Evolutionary conservation across 2,888 invertebrate species (phyloP), one percentile per base, ranked within the genome.

Genomic region (Lycaena phlaeas): DNA sequence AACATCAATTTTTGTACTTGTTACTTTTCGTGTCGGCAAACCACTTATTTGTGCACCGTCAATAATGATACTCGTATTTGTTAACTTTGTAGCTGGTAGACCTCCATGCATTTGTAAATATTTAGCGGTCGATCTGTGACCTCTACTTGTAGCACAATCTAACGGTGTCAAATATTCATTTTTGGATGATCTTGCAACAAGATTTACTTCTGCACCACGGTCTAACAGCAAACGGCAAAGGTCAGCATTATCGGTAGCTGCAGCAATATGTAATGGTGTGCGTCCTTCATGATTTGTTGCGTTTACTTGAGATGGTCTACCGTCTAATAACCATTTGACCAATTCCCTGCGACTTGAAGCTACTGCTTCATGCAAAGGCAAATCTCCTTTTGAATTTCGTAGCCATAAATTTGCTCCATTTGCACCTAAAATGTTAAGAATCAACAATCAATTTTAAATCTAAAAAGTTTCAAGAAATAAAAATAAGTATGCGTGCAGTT

Each of bases 361-460:
- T 0, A 97, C 94, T 0, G 98, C 98, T 76, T 99, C 98, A 66
- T 99, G 98, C 14, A 98, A 85, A 0, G 98, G 96, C 41, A 96
- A 87, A 68, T 98, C 98, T 0, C 98, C 98, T 62, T 95, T 91
- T 1, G 95, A 93, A 65, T 97, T 98, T 48, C 94, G 87, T 41
- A 95, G 79, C 93, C 98, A 97, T 31, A 98, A 84, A 67, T 98
- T 96, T 0, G 95, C 96, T 12, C 93, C 93, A 55, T 74, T 68
- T 27, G 81, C 74, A 36, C 84, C 84, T 84, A 48, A 34, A 54
- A 51, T 15, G 6, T 26, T 12, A 43, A 25, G n/a, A n/a, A 18
- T 4, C 15, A 28, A 14, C 31, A 18, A 61, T 56, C n/a, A 12
- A 10, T 38, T 14, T 40, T 38, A 14, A 4, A 5, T n/a, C n/a